Conservation (phyloP, 2,113 vertebrate genomes). For the Ancistrus triradiatus region DNA sequence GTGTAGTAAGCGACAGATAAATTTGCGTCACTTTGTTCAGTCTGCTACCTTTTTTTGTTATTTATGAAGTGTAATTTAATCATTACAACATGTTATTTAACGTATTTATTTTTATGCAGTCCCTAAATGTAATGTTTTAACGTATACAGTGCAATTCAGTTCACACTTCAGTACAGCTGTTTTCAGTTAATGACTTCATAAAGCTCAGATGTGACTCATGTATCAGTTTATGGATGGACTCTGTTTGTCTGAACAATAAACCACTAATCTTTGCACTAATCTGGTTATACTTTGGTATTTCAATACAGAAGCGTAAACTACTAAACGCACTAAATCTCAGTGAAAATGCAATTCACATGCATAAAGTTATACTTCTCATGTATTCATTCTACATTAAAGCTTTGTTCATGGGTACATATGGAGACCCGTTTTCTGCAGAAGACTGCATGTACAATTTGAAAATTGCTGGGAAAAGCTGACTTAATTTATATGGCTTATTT, state of each 20-base stretch:
- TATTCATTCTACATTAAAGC: background rate
- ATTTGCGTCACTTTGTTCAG: background rate
- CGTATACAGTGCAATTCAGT: slow-evolving; percentile 24
- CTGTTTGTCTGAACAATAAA: slow-evolving; percentile 17
- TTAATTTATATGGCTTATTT: too few species aligned
- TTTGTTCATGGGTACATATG: too few species aligned
- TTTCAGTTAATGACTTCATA: slow-evolving; percentile 4
- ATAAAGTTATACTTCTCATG: too few species aligned
- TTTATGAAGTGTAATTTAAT: slow-evolving; percentile 38
- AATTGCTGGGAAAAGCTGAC: too few species aligned
- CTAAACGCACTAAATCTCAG: too few species aligned
- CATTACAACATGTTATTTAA: slow-evolving; percentile 15
- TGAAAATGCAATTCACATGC: too few species aligned
- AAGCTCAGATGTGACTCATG: background rate
- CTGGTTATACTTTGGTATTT: background rate
- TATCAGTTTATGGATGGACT: background rate
- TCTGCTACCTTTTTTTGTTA: slow-evolving; percentile 13
- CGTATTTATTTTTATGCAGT: slow-evolving; percentile 26
- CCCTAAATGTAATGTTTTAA: slow-evolving; percentile 14
- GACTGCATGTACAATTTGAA: too few species aligned
- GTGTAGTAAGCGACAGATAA: background rate
- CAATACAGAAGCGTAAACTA: background rate
- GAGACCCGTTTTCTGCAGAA: too few species aligned
- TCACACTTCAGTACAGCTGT: slow-evolving; percentile 2
- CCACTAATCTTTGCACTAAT: slow-evolving; percentile 5